Evolutionary conservation across 1,140 invertebrate genomes (phyloP), one percentile per base, ranked within the genome.

Genomic region (Rhopalosiphum padi): DNA sequence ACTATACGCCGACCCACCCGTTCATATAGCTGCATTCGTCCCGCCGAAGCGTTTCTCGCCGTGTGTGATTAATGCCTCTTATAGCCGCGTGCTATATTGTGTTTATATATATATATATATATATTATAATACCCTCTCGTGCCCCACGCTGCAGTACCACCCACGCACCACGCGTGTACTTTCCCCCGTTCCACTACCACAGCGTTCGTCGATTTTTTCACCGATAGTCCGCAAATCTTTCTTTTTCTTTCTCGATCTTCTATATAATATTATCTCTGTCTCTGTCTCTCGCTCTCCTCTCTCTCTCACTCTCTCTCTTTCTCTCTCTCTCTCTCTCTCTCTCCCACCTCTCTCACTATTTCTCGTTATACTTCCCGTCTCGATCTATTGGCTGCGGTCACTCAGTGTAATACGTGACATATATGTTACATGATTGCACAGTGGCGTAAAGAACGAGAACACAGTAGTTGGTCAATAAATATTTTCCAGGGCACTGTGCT

Each of bases 61-160:
- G 60, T 15, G 60, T n/a, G 89, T 68, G 89, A 90, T 90, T 90
- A 90, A 90, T 90, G 89, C 89, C 37, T 90, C 60, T n/a, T n/a
- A 77, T 43, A 60, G 53, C 37, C 37, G 41, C 37, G 37, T 89
- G 51, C 55, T 89, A 53, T 37, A 37, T 89, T 37, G 18, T 43
- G 53, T 43, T 53, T 53, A 53, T 0, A 53, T 53, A 51, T 21
- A 53, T 53, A 68, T 68, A n/a, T n/a, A n/a, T n/a, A 68, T n/a
- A 18, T 68, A 77, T 77, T n/a, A n/a, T n/a, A 68, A 77, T 77
- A 77, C 60, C 60, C 60, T n/a, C 30, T 35, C 30, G 30, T 21
- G 15, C 30, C 60, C 60, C 30, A 15, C 60, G 0, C 60, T 68
- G 30, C 2, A 18, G 41, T 41, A 41, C 30, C 15, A n/a, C 60